Percentiles rank a stretch among this genome's conserved stretches.
Evolutionary conservation across 1,140 invertebrate species (phyloP).

Genomic region (Macrobrachium nipponense): DNA sequence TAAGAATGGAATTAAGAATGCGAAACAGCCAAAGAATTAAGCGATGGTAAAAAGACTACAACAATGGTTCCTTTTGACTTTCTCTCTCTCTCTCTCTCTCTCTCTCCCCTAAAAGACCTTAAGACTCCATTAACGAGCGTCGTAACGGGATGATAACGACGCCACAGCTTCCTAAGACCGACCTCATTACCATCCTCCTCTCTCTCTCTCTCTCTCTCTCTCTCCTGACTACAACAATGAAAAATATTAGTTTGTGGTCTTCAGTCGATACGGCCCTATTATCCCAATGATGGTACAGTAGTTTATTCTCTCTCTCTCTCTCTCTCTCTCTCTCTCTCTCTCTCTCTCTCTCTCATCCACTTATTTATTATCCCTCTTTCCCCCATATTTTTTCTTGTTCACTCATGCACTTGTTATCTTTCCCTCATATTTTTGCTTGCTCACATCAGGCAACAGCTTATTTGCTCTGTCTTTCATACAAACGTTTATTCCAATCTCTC

Average conservation of each 20-base stretch:
- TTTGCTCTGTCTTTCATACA: not conserved
- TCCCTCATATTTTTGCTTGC: not conserved
- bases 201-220: slow-evolving; percentile 18
- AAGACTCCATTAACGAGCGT: not conserved
- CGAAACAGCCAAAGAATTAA: not conserved
- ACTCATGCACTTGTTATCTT: too few species aligned
- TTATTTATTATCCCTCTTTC: not conserved
- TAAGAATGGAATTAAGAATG: not conserved
- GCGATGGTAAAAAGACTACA: not conserved
- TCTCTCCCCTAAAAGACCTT: not conserved
- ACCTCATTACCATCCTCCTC: slow-evolving; percentile 16
- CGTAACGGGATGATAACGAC: not conserved
- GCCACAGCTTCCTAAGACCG: not conserved
- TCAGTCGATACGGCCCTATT: too few species aligned
- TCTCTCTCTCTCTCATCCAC: not conserved
- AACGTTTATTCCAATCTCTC: not conserved
- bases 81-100: not conserved
- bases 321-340: slow-evolving; percentile 10
- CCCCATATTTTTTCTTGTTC: not conserved
- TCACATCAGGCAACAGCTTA: not conserved
- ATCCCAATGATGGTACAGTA: too few species aligned
- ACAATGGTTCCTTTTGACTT: not conserved
- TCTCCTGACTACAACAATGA: not conserved
- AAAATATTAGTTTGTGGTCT: too few species aligned
- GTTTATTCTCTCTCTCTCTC: slow-evolving; percentile 18